Base-by-base conservation (phyloP, 2,888 invertebrate species). In the Mesodorylaimus sp. region DNA sequence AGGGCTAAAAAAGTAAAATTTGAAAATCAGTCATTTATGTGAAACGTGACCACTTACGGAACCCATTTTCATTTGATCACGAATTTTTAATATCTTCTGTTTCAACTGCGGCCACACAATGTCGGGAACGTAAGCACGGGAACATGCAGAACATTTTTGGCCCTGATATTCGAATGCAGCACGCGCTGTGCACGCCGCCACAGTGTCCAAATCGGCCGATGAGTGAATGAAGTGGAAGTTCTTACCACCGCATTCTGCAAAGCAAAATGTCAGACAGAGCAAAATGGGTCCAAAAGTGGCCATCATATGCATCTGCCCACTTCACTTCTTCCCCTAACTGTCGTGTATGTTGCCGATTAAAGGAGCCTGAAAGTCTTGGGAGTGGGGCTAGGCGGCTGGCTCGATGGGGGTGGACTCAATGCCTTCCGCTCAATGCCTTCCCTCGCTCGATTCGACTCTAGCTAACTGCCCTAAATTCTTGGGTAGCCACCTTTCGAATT, bases 131-230 rank as follows among this genome's bases (percentile, higher is more conserved):
- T 91, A 99, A 74, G 91, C 79, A 62, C 97, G 77, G n/a, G 91
- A 88, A 66, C 89, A 89, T 1, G 97, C 97, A 1, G 93, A 95
- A 70, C 97, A 97, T 68, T 97, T 97, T 67, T 99, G 97, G 1
- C 95, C 95, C 62, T 68, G 63, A 68, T 79, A 99, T 72, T 99
- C 97, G 69, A 91, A 97, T 1, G 93, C 80, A 42, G 89, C 82
- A 54, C 84, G 77, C 56, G 93, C 81, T 0, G 91, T 87, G 27
- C 79, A 77, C 27, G 78, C 77, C 1, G 87, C 78, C 2, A 91
- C 91, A 7, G 81, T 76, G 24, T 78, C 74, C 0, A 80, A 73
- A 68, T 95, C 82, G 13, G 93, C 95, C 13, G 84, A 77, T 0
- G 83, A 78, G 70, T 99, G 97, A 27, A 97, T 75, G 62, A 97